phyloP scores from a whole-genome alignment of 1,140 invertebrate genomes.

The Phthorimaea operculella region DNA sequence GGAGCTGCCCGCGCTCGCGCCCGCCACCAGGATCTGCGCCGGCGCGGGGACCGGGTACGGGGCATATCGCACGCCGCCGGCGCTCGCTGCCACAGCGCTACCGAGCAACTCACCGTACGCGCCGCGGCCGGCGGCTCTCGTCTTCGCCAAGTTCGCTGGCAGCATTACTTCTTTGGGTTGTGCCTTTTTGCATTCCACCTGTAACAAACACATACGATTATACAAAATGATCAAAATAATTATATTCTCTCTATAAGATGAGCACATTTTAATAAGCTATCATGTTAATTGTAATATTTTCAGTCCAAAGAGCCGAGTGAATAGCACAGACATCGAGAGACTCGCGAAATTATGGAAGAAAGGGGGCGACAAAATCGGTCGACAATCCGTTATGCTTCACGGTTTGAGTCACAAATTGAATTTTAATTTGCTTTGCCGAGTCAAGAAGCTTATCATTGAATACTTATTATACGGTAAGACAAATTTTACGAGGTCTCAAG shows the following conservation, averaged over 20 bases:
- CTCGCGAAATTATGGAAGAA: slow-evolving; percentile 54
- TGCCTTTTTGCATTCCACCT: slow-evolving; percentile 99
- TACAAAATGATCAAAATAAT: not conserved
- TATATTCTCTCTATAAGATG: not conserved
- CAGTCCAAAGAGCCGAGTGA: slow-evolving; percentile 41
- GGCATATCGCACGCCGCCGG: slow-evolving; percentile 73
- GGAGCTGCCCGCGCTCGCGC: slow-evolving; percentile 57
- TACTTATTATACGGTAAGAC: slow-evolving; percentile 48
- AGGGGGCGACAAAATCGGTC: slow-evolving; percentile 54
- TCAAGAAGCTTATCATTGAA: slow-evolving; percentile 57
- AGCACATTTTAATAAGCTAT: not conserved
- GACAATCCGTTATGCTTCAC: slow-evolving; percentile 60
- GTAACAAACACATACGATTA: slow-evolving; percentile 50
- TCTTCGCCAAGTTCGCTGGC: slow-evolving; percentile 92
- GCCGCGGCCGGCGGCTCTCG: slow-evolving; percentile 88
- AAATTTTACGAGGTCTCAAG: slow-evolving; percentile 37
- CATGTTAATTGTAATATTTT: slow-evolving; percentile 12
- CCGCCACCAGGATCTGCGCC: slow-evolving; percentile 70
- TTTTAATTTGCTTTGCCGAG: slow-evolving; percentile 62
- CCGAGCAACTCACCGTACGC: slow-evolving; percentile 96
- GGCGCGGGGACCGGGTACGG: slow-evolving; percentile 69
- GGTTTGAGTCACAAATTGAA: slow-evolving; percentile 61
- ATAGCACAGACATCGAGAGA: slow-evolving; percentile 46
- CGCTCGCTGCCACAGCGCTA: slow-evolving; percentile 72
- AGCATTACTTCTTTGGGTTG: slow-evolving; percentile 99